Conservation (phyloP, 2,113 vertebrate genomes). For the Hemichromis elongatus region DNA sequence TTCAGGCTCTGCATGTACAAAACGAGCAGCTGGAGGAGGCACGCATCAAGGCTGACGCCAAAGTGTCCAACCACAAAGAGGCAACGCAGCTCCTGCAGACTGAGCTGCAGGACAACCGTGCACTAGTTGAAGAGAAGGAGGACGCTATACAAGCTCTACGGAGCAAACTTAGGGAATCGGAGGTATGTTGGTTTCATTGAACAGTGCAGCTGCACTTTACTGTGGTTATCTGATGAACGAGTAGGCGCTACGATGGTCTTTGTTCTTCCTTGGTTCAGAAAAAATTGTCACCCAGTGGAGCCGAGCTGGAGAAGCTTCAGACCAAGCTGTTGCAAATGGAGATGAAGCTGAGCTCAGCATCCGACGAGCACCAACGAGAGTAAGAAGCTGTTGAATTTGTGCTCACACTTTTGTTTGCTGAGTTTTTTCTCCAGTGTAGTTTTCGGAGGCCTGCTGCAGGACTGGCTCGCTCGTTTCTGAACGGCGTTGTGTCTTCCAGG, state of each 20-base stretch:
- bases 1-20: slow-evolving; percentile 60
- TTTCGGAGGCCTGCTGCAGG: not conserved
- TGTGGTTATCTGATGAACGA: rapidly evolving
- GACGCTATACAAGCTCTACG: slow-evolving; percentile 52
- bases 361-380: slow-evolving; percentile 74
- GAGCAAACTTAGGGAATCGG: slow-evolving; percentile 35
- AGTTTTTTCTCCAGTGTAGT: not conserved
- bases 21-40: slow-evolving; percentile 64
- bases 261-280: slow-evolving; percentile 34
- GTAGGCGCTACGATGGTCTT: not conserved
- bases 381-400: slow-evolving; percentile 54
- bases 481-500: slow-evolving; percentile 6
- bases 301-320: slow-evolving; percentile 78
- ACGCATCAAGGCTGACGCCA: slow-evolving; percentile 42
- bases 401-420: not conserved
- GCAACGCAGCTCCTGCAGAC: slow-evolving; percentile 59
- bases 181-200: slow-evolving; percentile 26
- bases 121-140: slow-evolving; percentile 68
- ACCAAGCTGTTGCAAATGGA: slow-evolving; percentile 77
- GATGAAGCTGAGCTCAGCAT: slow-evolving; percentile 74
- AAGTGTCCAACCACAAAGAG: slow-evolving; percentile 58
- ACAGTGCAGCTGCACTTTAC: rapidly evolving
- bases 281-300: slow-evolving; percentile 67
- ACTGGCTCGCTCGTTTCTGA: not conserved
- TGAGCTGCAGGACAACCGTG: slow-evolving; percentile 61